These are phyloP conservation scores for Salvelinus namaycush DNA, from an alignment of 2,113 vertebrate genomes.

Conservation along the genomic window DNA sequence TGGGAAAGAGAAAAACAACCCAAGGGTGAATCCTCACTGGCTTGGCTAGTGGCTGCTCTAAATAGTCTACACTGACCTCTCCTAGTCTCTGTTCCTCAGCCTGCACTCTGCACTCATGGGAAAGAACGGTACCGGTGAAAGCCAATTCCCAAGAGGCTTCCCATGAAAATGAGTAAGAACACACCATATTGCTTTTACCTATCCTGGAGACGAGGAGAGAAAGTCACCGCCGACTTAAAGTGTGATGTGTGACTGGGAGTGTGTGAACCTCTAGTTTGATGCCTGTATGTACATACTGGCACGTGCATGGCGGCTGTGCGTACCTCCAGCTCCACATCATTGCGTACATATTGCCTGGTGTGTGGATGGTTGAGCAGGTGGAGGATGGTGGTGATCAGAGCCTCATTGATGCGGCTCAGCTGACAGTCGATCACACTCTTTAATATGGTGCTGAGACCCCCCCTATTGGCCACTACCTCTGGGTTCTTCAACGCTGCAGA, in stretches of 20 bases:
- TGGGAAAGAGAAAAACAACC: conserved; percentile 44
- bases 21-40: conserved; percentile 35
- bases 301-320: background rate
- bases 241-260: background rate
- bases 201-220: too few relatives aligned
- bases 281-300: background rate
- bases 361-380: conserved; percentile 98
- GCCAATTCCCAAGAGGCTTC: background rate
- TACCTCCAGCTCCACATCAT: conserved; percentile 97
- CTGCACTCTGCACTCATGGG: background rate
- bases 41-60: conserved; percentile 25
- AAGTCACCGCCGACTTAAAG: background rate
- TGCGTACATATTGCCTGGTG: conserved; percentile 92
- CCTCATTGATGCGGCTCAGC: conserved; percentile 96
- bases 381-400: conserved; percentile 94
- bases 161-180: background rate
- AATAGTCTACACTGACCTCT: conserved; percentile 9
- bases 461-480: conserved; percentile 92
- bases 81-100: too few relatives aligned
- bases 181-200: too few relatives aligned
- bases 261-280: background rate
- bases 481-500: conserved; percentile 92
- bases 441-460: conserved; percentile 94
- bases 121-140: background rate
- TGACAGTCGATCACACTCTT: conserved; percentile 98